Base-by-base conservation (phyloP, 2,113 vertebrate genomes). In the Vimba vimba region DNA sequence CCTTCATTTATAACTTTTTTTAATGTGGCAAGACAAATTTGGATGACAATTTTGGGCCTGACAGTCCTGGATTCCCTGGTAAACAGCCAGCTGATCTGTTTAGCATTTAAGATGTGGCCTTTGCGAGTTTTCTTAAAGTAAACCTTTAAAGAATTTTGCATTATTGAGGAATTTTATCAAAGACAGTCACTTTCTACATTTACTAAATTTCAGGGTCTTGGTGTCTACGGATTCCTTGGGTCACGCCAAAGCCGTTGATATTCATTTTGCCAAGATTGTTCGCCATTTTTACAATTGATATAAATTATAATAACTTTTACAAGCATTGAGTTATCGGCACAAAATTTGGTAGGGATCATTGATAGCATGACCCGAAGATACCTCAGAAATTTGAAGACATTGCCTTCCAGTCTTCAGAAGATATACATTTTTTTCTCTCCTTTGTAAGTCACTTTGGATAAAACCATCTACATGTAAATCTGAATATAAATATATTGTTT, bases 1-100 rank as follows among this genome's bases (percentile, higher is more conserved):
- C 55, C 36, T 43, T 45, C 21, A 60, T 79, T 79, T 45, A 39
- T n/a, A 39, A 7, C 30, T 59, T 79, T 59, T 79, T 57, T 79
- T n/a, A 25, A 79, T 25, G 57, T 79, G 52, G 19, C 4, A 1
- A 15, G 71, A 25, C 43, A 71, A 23, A 71, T 77, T 55, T 25
- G 27, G 74, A 77, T 55, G 47, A 30, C 33, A 59, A 57, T 62
- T 43, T 79, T 4, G 33, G 55, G 12, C 30, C 33, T 79, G 77
- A 79, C 21, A 8, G 75, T 78, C 2, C 21, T 78, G 15, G 30
- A 10, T 36, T 69, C 17, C 30, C 6, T 69, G 69, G 36, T 43
- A 43, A 73, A 73, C 68, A 71, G 5, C 4, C 19, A 71, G 6
- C 68, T n/a, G 10, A 69, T 57, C 19, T 21, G 5, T 23, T 57